These are phyloP conservation scores for Tetheella fluctuosa DNA, from an alignment of 2,888 invertebrate genomes.

Conservation along the genomic window DNA sequence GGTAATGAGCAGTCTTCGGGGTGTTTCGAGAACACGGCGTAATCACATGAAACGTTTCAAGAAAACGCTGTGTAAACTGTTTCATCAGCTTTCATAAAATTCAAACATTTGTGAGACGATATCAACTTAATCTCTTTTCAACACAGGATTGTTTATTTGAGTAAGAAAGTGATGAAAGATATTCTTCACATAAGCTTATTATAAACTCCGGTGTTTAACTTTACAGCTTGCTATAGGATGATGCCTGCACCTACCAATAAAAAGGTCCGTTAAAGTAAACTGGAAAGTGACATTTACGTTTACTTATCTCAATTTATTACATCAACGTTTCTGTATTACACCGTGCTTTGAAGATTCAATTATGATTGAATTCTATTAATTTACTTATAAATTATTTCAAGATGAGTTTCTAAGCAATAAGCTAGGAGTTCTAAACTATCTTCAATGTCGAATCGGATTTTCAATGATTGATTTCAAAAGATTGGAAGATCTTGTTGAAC, in stretches of 20 bases:
- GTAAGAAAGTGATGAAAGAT: constrained; percentile 15
- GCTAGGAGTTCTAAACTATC: too few species aligned
- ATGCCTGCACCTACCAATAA: constrained; percentile 49
- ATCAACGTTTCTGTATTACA: neutral
- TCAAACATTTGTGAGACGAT: constrained; percentile 19
- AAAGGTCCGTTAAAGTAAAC: constrained; percentile 66
- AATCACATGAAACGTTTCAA: neutral
- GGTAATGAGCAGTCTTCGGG: constrained; percentile 22
- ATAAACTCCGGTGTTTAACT: constrained; percentile 55
- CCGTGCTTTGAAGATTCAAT: neutral
- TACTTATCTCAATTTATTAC: constrained; percentile 39
- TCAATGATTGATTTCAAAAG: too few species aligned
- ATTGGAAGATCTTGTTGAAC: too few species aligned
- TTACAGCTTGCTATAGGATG: constrained; percentile 51
- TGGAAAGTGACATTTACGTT: constrained; percentile 52
- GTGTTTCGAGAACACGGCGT: neutral
- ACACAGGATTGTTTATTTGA: neutral
- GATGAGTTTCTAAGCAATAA: too few species aligned
- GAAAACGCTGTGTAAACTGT: too few species aligned
- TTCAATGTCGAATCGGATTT: too few species aligned
- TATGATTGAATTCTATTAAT: neutral
- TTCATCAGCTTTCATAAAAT: neutral
- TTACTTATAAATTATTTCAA: neutral
- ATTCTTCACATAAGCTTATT: constrained; percentile 34
- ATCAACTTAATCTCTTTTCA: neutral